Percentiles rank a stretch among this genome's conserved stretches.
Evolutionary conservation across 1,140 invertebrate genomes (phyloP).

Genomic region (Diachasma alloeum): DNA sequence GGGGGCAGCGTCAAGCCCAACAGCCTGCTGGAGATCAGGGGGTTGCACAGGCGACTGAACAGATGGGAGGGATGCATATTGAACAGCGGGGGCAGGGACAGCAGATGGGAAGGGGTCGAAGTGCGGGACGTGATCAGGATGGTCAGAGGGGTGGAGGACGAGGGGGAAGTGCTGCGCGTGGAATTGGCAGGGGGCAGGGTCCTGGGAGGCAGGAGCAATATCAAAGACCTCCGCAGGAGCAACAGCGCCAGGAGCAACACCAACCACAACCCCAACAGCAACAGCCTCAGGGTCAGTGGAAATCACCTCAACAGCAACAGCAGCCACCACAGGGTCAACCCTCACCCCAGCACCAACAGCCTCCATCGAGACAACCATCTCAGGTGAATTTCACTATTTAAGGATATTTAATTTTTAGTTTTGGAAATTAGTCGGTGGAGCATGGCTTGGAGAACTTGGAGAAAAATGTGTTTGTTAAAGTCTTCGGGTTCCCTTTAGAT

Average conservation of each 20-base stretch:
- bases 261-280: slow-evolving; percentile 1
- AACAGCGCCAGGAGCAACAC: background rate
- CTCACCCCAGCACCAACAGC: background rate
- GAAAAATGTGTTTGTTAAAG: no score
- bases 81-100: background rate
- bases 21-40: no score
- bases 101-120: background rate
- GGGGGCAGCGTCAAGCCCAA: no score
- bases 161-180: no score
- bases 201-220: background rate
- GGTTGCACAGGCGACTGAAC: no score
- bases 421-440: no score
- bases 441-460: no score
- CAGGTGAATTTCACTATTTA: no score
- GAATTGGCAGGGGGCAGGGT: background rate
- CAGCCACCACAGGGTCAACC: background rate
- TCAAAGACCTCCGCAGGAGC: background rate
- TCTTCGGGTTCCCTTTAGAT: no score
- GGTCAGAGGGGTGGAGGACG: background rate
- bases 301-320: slow-evolving; percentile 15
- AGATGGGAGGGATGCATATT: no score
- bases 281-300: slow-evolving; percentile 24
- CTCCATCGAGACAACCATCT: background rate
- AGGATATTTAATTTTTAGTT: no score
- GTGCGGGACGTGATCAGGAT: background rate